These are phyloP conservation scores for Chaenogobius annularis DNA, from an alignment of 2,113 vertebrate genomes.

Conservation along the genomic window DNA sequence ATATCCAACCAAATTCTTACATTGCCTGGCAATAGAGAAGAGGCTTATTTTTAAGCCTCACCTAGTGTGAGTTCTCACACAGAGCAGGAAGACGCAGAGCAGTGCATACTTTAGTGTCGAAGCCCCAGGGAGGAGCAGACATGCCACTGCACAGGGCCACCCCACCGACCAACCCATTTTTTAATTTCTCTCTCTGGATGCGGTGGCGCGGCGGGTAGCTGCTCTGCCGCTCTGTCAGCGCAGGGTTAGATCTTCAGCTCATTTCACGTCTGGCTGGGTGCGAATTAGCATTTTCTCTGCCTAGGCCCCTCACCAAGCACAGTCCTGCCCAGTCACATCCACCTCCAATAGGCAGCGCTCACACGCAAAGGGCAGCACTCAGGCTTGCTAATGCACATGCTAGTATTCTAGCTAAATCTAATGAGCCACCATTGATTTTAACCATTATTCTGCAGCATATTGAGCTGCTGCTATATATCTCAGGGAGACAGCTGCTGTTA, in stretches of 20 bases:
- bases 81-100: conserved; percentile 42
- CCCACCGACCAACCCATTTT: conserved; percentile 57
- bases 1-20: conserved; percentile 49
- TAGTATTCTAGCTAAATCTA: conserved; percentile 46
- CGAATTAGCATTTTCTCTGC: conserved; percentile 76
- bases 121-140: conserved; percentile 47
- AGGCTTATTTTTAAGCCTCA: conserved; percentile 61
- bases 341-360: conserved; percentile 40
- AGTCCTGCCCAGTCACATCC: conserved; percentile 17
- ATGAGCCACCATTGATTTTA: conserved; percentile 50
- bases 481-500: conserved; percentile 26
- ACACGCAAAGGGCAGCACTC: conserved; percentile 1
- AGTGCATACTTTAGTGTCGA: conserved; percentile 32
- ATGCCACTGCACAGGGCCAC: conserved; percentile 26
- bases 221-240: conserved; percentile 53
- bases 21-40: conserved; percentile 66
- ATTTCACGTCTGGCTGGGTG: conserved; percentile 82
- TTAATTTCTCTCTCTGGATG: conserved; percentile 68
- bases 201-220: conserved; percentile 51
- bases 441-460: conserved; percentile 20
- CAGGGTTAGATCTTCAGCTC: conserved; percentile 71
- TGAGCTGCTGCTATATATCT: conserved; percentile 34
- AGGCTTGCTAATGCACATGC: conserved; percentile 44
- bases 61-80: conserved; percentile 47
- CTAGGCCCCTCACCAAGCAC: conserved; percentile 46